Base-by-base conservation (phyloP, 2,113 vertebrate species). In the Periophthalmodon schlosseri region DNA sequence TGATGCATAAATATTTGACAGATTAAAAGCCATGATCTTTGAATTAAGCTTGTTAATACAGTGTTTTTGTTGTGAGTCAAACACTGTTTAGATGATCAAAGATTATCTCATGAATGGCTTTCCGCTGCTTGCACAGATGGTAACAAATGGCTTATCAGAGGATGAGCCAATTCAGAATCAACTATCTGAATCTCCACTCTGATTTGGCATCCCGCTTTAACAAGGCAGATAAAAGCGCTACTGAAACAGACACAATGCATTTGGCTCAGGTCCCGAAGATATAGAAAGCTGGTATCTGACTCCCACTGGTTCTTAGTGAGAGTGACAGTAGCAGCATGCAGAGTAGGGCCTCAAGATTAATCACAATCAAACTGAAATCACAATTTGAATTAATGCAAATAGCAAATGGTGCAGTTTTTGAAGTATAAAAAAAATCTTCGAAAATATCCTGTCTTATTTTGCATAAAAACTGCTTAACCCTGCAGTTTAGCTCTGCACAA, bases 291-390 rank as follows among this genome's bases (percentile, higher is more conserved):
- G 57, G 46, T 13, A 64, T 12, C 9, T 54, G 20, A 66, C 0
- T 44, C 64, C 28, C 16, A 8, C 61, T 39, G 61, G 2, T 36
- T 47, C 3, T 46, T n/a, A 46, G 4, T 5, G 15, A 10, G 69
- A 20, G 28, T 75, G 67, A 80, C 76, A 65, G 56, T 28, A 49
- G 79, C 54, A 46, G 50, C 63, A 69, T 58, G 76, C 69, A 46
- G 57, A 63, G 28, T 69, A 44, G 39, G 10, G 9, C 39, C 10
- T 8, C 39, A 44, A 9, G 39, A 44, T 44, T 44, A 44, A 44
- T 44, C 39, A 44, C 39, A 44, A 44, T 44, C 39, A 39, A 3
- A 39, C 4, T 4, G 9, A 44, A 44, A 44, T 44, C 9, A 44
- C 39, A 44, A 44, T 44, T 44, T 44, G 39, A 44, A 44, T 10